A percentile compares a stretch with the other conserved stretches of the same genome.
Evolutionary conservation across 2,888 invertebrate genomes (phyloP).

Genomic region (Xestoiulus laeticollis): DNA sequence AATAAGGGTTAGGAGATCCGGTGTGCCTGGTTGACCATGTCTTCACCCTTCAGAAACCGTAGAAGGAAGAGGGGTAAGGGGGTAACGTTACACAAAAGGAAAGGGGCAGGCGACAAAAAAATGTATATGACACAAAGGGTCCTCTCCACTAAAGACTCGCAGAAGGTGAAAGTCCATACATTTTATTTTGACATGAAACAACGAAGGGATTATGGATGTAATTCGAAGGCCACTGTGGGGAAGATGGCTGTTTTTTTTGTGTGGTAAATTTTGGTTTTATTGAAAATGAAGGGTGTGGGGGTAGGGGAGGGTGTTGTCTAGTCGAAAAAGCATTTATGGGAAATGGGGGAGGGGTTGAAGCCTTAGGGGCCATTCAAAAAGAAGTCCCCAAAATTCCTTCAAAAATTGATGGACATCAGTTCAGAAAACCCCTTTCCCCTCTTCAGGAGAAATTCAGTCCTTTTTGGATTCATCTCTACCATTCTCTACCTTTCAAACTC

Average conservation of each 20-base stretch:
- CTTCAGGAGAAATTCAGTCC: too few relatives aligned
- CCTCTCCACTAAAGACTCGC: not conserved
- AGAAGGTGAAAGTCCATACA: not conserved
- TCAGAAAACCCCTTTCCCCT: too few relatives aligned
- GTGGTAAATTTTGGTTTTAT: not conserved
- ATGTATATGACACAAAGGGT: not conserved
- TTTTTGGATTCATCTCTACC: too few relatives aligned
- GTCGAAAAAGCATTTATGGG: not conserved
- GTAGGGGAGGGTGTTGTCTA: not conserved
- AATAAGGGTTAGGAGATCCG: not conserved
- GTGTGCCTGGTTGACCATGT: constrained; percentile 14
- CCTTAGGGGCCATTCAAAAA: too few relatives aligned
- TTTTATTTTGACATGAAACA: not conserved
- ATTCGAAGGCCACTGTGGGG: not conserved
- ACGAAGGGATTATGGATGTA: not conserved
- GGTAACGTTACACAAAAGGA: not conserved
- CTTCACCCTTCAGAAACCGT: not conserved
- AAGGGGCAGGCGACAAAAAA: not conserved
- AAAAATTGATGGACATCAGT: too few relatives aligned
- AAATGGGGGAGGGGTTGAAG: not conserved
- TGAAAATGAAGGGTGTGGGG: not conserved
- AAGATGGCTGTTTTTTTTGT: too few relatives aligned
- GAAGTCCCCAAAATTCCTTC: too few relatives aligned
- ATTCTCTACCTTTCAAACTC: too few relatives aligned
- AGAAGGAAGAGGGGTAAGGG: constrained; percentile 8